phyloP scores from a whole-genome alignment of 2,888 invertebrate species.

The Drosophila siamana region DNA sequence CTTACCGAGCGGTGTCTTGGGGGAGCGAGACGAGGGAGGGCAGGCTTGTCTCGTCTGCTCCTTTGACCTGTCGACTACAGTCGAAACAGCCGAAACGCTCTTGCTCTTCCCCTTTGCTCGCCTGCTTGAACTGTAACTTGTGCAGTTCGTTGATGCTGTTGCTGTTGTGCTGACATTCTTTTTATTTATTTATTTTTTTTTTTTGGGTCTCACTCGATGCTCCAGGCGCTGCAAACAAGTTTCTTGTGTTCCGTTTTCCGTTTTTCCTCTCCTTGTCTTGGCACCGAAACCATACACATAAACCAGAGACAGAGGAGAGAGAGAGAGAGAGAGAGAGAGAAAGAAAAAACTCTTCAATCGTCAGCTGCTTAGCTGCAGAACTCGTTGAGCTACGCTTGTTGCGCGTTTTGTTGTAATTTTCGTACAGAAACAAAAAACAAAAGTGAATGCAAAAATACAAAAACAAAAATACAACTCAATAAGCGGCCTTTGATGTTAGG shows the following conservation, averaged over 20 bases:
- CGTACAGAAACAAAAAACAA: conserved; percentile 38
- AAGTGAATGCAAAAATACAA: conserved; percentile 20
- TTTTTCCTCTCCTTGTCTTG: conserved; percentile 37
- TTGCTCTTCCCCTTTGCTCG: conserved; percentile 11
- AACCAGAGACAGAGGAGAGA: conserved; percentile 18
- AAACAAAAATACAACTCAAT: conserved; percentile 9
- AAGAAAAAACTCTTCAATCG: conserved; percentile 40
- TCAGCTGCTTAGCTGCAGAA: conserved; percentile 73
- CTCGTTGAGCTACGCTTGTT: conserved; percentile 67
- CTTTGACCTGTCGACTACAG: conserved; percentile 75
- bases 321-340: conserved; percentile 19
- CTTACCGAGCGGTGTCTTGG: conserved; percentile 2
- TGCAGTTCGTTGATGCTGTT: conserved; percentile 41
- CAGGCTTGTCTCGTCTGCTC: conserved; percentile 54
- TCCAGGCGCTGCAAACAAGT: conserved; percentile 72
- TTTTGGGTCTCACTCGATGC: conserved; percentile 53
- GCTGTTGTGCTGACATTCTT: conserved; percentile 44
- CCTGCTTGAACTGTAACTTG: conserved; percentile 29
- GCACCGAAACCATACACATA: conserved; percentile 15
- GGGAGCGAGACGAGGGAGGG: not conserved
- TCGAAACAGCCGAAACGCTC: conserved; percentile 5
- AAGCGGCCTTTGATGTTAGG: conserved; percentile 54
- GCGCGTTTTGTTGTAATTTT: conserved; percentile 55
- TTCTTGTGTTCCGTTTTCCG: conserved; percentile 68
- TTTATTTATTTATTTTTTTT: conserved; percentile 36